Base-by-base conservation (phyloP, 2,888 invertebrate species). In the Lasioglossum figueresi region DNA sequence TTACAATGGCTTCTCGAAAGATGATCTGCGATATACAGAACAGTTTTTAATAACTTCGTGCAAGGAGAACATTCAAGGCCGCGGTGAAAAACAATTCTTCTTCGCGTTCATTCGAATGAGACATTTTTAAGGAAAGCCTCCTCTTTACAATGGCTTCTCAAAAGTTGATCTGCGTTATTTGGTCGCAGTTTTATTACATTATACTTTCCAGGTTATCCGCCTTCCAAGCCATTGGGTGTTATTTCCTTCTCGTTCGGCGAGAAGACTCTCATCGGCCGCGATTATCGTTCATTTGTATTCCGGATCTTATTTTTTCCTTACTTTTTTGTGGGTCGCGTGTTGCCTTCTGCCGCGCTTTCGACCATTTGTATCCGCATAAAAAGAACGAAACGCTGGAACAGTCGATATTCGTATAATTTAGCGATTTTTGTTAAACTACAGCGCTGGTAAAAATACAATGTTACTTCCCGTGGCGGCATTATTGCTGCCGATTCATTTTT, bases 251-350 rank as follows among this genome's bases (percentile, higher is more conserved):
- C n/a, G 56, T 4, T 56, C 56, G n/a, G n/a, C 56, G 56, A n/a
- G 56, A 56, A n/a, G n/a, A n/a, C n/a, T 56, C 56, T n/a, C n/a
- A n/a, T 52, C 52, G 10, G 1, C 52, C 52, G n/a, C 56, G 56
- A 56, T 56, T 56, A 56, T 56, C 56, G n/a, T n/a, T 56, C 56
- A 56, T 56, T 56, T n/a, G n/a, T 56, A 56, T 56, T 56, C 56
- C 56, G 56, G n/a, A 56, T 56, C 56, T 10, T 56, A 56, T 56
- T 23, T 56, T 56, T 56, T n/a, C 4, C 56, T 2, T n/a, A 4
- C n/a, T 56, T n/a, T 52, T 56, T n/a, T 56, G n/a, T 56, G 10
- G 56, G 56, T 56, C 56, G 56, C n/a, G 52, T n/a, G 52, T n/a
- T n/a, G 3, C 56, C 10, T n/a, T 56, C n/a, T n/a, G n/a, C 56